phyloP scores from a whole-genome alignment of 2,888 invertebrate genomes.

The Helicoverpa assulta region DNA sequence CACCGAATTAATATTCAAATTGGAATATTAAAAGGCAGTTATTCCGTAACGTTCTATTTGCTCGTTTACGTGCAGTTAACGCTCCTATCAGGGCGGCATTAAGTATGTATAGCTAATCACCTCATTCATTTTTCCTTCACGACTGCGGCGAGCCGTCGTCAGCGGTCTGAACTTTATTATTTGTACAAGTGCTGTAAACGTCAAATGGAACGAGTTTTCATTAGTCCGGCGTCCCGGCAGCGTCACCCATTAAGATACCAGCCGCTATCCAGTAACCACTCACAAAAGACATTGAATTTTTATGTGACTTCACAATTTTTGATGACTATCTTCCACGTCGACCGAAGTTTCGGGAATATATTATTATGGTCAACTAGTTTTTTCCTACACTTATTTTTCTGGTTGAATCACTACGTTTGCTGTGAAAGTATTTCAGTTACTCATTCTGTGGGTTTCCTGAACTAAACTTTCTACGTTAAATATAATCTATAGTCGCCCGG shows the following conservation, averaged over 20 bases:
- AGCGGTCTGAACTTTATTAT: slow-evolving; percentile 58
- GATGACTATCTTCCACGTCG: slow-evolving; percentile 44
- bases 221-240: slow-evolving; percentile 49
- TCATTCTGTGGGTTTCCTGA: slow-evolving; percentile 17
- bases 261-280: slow-evolving; percentile 31
- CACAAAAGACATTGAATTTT: slow-evolving; percentile 53
- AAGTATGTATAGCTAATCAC: slow-evolving; percentile 55
- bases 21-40: slow-evolving; percentile 42
- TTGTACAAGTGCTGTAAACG: slow-evolving; percentile 59
- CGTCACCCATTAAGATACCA: slow-evolving; percentile 42
- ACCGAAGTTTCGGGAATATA: slow-evolving; percentile 33
- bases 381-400: slow-evolving; percentile 24
- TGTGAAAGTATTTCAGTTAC: slow-evolving; percentile 33
- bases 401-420: slow-evolving; percentile 41
- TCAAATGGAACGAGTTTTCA: slow-evolving; percentile 64
- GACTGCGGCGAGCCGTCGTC: slow-evolving; percentile 28
- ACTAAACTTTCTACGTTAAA: slow-evolving; percentile 31
- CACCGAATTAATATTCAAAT: slow-evolving; percentile 38
- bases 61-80: slow-evolving; percentile 49
- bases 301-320: slow-evolving; percentile 51
- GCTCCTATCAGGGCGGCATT: slow-evolving; percentile 45
- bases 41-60: slow-evolving; percentile 49
- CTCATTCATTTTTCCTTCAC: slow-evolving; percentile 26
- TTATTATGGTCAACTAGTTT: slow-evolving; percentile 18
- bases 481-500: slow-evolving; percentile 2